These are phyloP conservation scores for Psittacara wagleri DNA, from an alignment of 2,113 vertebrate species.

Conservation along the genomic window DNA sequence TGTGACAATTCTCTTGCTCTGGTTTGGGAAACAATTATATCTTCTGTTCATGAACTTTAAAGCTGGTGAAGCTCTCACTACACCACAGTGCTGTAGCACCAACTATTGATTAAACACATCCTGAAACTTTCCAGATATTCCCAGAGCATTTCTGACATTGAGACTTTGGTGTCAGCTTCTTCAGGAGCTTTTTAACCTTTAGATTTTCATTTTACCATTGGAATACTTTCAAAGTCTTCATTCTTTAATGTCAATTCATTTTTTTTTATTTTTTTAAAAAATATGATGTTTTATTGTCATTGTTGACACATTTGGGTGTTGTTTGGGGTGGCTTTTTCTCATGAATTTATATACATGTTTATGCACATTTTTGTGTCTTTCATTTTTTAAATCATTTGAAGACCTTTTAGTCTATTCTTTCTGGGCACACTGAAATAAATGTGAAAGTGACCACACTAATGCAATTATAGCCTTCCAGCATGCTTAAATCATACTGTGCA, in stretches of 20 bases:
- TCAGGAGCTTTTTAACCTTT: background rate
- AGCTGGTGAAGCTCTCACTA: background rate
- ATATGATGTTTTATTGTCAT: background rate
- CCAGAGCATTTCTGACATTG: background rate
- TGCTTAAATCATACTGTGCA: background rate
- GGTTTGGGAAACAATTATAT: background rate
- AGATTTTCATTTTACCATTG: background rate
- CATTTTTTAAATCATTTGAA: background rate
- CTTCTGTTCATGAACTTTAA: background rate
- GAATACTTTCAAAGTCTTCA: background rate
- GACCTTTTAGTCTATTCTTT: background rate
- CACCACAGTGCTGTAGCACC: background rate
- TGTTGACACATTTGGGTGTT: background rate
- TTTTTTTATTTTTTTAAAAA: background rate
- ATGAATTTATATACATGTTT: background rate
- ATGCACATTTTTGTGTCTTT: background rate
- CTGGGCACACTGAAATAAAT: background rate
- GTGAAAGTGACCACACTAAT: background rate
- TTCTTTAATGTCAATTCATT: background rate
- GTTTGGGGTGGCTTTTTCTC: background rate
- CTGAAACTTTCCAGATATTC: background rate
- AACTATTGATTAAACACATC: background rate
- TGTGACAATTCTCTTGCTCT: background rate
- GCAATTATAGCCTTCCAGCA: background rate
- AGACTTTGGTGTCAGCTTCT: background rate